phyloP scores from a whole-genome alignment of 2,888 invertebrate species.

The Gryllus longicercus region DNA sequence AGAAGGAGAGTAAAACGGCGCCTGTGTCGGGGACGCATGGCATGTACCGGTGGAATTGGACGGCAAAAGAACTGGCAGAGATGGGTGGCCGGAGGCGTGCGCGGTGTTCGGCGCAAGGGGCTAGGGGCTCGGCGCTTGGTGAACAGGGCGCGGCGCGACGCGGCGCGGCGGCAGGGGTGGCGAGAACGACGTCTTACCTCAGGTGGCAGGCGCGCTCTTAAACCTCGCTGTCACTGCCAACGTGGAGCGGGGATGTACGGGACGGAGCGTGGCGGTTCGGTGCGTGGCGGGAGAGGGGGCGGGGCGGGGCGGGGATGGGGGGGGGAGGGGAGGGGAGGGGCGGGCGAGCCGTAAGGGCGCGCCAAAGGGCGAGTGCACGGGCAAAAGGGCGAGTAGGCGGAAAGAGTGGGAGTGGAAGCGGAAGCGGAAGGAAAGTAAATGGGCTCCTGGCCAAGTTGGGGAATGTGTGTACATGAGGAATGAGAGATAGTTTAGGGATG shows the following conservation, averaged over 20 bases:
- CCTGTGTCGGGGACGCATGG: conserved; percentile 11
- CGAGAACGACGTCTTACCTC: neutral
- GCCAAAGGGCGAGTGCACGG: too few species aligned
- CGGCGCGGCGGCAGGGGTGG: neutral
- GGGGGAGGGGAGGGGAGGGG: too few species aligned
- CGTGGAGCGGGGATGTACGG: neutral
- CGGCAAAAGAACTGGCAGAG: conserved; percentile 6
- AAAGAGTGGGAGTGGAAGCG: too few species aligned
- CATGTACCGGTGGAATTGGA: conserved; percentile 2
- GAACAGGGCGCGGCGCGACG: neutral
- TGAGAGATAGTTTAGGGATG: too few species aligned
- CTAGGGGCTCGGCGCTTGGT: neutral
- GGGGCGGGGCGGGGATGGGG: too few species aligned
- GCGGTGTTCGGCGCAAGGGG: neutral
- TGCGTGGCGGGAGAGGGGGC: too few species aligned
- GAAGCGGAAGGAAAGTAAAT: too few species aligned
- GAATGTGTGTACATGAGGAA: too few species aligned
- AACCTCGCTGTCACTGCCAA: neutral
- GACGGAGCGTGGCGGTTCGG: too few species aligned
- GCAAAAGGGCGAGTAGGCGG: too few species aligned
- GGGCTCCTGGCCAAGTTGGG: too few species aligned
- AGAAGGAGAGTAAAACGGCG: neutral
- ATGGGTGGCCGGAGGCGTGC: neutral
- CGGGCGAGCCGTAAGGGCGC: too few species aligned
- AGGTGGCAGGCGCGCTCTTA: conserved; percentile 17